Conservation (phyloP, 2,888 invertebrate species). For the Myathropa florea region DNA sequence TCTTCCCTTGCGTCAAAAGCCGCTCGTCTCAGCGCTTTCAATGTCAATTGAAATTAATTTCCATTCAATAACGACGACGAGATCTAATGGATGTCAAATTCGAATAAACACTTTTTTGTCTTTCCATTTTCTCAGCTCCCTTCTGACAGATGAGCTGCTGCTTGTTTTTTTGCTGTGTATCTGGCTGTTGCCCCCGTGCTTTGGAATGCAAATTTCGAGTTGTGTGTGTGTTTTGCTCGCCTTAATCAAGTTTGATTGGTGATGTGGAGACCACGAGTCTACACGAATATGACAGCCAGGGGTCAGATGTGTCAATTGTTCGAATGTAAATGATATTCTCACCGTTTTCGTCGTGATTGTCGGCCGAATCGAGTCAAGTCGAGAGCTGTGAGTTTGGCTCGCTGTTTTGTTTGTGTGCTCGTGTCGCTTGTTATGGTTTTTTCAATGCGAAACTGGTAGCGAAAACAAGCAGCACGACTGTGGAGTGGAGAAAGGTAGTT, state of each 20-base stretch:
- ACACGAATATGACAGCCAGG: slow-evolving; percentile 32
- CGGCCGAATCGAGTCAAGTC: too few relatives aligned
- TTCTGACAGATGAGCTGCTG: not conserved
- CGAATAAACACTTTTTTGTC: not conserved
- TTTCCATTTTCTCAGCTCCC: not conserved
- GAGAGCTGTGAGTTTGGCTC: slow-evolving; percentile 1
- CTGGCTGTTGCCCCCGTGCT: slow-evolving; percentile 22
- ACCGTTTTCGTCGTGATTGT: slow-evolving; percentile 42
- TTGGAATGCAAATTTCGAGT: slow-evolving; percentile 33
- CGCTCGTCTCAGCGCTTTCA: slow-evolving; percentile 38
- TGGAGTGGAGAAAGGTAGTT: not conserved
- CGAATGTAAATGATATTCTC: slow-evolving; percentile 47
- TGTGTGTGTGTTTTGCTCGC: not conserved
- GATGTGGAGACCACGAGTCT: slow-evolving; percentile 28
- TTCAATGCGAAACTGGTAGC: not conserved
- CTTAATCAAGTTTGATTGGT: slow-evolving; percentile 26
- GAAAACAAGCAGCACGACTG: not conserved
- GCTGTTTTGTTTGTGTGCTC: not conserved
- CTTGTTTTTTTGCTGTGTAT: not conserved
- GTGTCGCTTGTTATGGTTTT: not conserved
- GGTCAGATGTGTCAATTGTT: slow-evolving; percentile 59
- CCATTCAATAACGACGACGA: slow-evolving; percentile 22
- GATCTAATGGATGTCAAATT: slow-evolving; percentile 26
- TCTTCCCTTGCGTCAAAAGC: not conserved
- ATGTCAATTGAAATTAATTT: slow-evolving; percentile 58